Evolutionary conservation across 2,797 vertebrate genomes (phyloP).

Genomic region (Sebastiscus albofasciatus): DNA sequence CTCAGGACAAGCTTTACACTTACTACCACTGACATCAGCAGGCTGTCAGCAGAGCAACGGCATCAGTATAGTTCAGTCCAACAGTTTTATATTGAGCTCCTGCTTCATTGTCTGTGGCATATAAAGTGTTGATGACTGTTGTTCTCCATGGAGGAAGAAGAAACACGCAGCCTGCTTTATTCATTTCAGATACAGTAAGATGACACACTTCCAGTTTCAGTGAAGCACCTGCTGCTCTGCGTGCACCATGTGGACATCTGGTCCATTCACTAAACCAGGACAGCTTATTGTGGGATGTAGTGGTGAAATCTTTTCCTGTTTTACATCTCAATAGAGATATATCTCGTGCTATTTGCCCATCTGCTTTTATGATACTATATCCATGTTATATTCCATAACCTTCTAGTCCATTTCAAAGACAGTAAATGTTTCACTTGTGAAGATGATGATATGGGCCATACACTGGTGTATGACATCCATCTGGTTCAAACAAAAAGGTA

Average conservation of each 20-base stretch:
- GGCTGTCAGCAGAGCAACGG: not conserved
- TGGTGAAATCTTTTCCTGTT: conserved; percentile 30
- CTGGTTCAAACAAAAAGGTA: not conserved
- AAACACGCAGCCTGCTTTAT: not conserved
- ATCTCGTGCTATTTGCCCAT: not conserved
- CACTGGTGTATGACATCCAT: not conserved
- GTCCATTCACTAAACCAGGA: conserved; percentile 50
- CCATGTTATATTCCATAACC: not conserved
- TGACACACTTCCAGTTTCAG: conserved; percentile 16
- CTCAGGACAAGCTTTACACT: not conserved
- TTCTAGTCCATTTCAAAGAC: not conserved
- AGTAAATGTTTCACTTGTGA: not conserved
- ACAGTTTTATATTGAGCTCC: not conserved
- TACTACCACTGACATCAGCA: not conserved
- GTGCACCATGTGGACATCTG: conserved; percentile 37
- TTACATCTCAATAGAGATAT: conserved; percentile 38
- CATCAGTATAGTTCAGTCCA: not conserved
- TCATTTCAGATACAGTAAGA: not conserved
- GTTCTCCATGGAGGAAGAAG: not conserved
- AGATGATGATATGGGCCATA: not conserved
- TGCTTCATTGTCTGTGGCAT: not conserved
- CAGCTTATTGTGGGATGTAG: conserved; percentile 35
- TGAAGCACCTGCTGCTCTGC: conserved; percentile 37
- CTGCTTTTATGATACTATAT: conserved; percentile 11
- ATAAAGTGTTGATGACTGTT: not conserved